These are phyloP conservation scores for Watsonalla binaria DNA, from an alignment of 2,888 invertebrate species.

Conservation along the genomic window DNA sequence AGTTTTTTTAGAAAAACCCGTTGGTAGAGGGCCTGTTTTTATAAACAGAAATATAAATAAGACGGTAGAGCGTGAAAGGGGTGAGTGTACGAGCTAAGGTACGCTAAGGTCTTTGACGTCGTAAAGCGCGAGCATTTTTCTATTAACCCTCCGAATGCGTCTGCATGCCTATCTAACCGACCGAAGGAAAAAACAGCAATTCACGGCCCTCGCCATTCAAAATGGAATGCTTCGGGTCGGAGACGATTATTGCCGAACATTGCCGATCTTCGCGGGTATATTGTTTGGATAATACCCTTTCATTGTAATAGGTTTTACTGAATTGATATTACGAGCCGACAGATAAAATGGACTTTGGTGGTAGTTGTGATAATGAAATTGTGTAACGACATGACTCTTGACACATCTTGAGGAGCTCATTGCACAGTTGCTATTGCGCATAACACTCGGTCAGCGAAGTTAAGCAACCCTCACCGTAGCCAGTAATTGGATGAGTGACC, in stretches of 20 bases:
- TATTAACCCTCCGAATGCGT: conserved; percentile 13
- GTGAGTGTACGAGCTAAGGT: background rate
- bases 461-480: too few relatives aligned
- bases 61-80: background rate
- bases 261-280: conserved; percentile 15
- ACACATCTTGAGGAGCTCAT: too few relatives aligned
- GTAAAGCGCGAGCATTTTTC: conserved; percentile 19
- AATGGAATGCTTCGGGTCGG: conserved; percentile 31
- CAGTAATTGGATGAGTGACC: too few relatives aligned
- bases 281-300: background rate
- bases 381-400: too few relatives aligned
- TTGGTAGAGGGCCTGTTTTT: too few relatives aligned
- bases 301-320: background rate
- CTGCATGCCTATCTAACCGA: conserved; percentile 12
- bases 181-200: conserved; percentile 18
- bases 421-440: too few relatives aligned
- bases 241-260: conserved; percentile 22
- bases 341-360: background rate
- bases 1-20: too few relatives aligned
- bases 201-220: conserved; percentile 33
- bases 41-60: background rate
- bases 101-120: conserved; percentile 1
- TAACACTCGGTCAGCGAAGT: too few relatives aligned
- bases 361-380: too few relatives aligned
- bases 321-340: background rate